These are phyloP conservation scores for Dinocampus coccinellae DNA, from an alignment of 2,888 invertebrate genomes.

Conservation along the genomic window DNA sequence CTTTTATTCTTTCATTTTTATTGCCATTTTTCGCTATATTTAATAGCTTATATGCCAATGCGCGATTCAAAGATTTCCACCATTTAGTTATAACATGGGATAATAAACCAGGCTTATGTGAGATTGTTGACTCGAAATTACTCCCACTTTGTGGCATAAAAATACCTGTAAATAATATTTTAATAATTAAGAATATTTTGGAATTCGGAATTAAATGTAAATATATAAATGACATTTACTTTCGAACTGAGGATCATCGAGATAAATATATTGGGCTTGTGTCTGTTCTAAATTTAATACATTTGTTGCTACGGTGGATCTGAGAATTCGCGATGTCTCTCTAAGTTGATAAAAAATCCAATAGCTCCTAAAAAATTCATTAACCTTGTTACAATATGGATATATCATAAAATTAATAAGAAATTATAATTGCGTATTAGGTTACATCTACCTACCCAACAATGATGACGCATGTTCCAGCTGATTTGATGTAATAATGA, in stretches of 20 bases:
- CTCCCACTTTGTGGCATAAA: conserved; percentile 45
- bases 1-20: conserved; percentile 74
- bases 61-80: conserved; percentile 77
- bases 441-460: conserved; percentile 57
- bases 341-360: conserved; percentile 64
- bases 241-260: conserved; percentile 70
- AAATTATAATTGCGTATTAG: conserved; percentile 22
- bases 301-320: conserved; percentile 66
- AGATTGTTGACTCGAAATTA: conserved; percentile 49
- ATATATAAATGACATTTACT: conserved; percentile 48
- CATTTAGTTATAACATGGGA: conserved; percentile 63
- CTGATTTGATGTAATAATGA: conserved; percentile 57
- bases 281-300: conserved; percentile 66
- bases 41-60: conserved; percentile 77
- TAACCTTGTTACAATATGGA: background rate
- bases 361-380: conserved; percentile 53
- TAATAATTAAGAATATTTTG: conserved; percentile 9
- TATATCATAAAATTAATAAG: background rate
- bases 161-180: background rate
- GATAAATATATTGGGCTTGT: conserved; percentile 72
- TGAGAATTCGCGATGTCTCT: conserved; percentile 61
- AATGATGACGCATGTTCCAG: conserved; percentile 56
- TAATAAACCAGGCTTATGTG: conserved; percentile 49
- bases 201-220: background rate
- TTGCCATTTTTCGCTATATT: conserved; percentile 78